These are phyloP conservation scores for Lepisosteus osseus DNA, from an alignment of 2,113 vertebrate genomes.

Conservation along the genomic window DNA sequence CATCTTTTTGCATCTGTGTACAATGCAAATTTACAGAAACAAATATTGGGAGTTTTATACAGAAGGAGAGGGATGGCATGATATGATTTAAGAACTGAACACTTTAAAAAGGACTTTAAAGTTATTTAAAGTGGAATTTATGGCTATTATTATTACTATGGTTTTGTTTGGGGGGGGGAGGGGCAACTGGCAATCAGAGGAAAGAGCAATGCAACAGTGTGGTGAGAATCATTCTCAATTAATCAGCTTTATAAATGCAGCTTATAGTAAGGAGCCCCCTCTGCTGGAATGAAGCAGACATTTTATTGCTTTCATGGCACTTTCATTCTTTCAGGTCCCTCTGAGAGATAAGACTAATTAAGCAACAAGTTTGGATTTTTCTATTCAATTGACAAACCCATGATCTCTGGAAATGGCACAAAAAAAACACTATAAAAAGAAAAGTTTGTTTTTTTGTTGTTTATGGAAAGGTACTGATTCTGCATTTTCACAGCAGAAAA, in stretches of 20 bases:
- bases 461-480: background rate
- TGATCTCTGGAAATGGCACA: background rate
- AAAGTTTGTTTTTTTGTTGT: background rate
- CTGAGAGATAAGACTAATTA: slow-evolving; percentile 7
- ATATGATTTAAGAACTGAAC: too few species aligned
- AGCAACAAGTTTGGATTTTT: slow-evolving; percentile 6
- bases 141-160: too few species aligned
- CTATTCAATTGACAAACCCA: background rate
- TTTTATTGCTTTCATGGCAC: background rate
- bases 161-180: background rate
- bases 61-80: too few species aligned
- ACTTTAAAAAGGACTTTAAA: too few species aligned
- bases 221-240: slow-evolving; percentile 61
- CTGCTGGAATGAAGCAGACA: slow-evolving; percentile 55
- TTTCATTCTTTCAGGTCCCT: background rate
- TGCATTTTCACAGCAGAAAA: background rate
- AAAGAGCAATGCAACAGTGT: slow-evolving; percentile 23
- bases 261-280: slow-evolving; percentile 64
- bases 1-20: too few species aligned
- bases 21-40: too few species aligned
- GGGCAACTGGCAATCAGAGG: slow-evolving; percentile 16
- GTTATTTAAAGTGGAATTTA: too few species aligned
- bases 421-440: background rate
- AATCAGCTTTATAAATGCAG: slow-evolving; percentile 67
- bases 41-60: too few species aligned